Conservation (phyloP, 2,888 invertebrate genomes). For the Hydriomena furcata region DNA sequence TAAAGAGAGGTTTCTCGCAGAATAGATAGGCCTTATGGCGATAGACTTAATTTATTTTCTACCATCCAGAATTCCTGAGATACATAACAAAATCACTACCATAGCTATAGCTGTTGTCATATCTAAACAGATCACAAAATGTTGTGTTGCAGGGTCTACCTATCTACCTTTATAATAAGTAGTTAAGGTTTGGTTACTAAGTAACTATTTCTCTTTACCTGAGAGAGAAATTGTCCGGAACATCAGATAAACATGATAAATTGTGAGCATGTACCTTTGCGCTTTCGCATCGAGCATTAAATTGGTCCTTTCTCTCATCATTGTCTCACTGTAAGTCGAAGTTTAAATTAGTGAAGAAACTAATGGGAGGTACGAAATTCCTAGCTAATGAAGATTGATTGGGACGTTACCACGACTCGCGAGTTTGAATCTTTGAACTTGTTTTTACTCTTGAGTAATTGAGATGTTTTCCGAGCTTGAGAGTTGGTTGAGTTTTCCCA, state of each 20-base stretch:
- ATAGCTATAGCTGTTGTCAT: too few relatives aligned
- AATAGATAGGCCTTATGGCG: too few relatives aligned
- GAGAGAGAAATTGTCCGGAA: conserved; percentile 45
- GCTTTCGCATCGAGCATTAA: conserved; percentile 50
- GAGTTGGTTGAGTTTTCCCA: too few relatives aligned
- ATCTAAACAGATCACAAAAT: too few relatives aligned
- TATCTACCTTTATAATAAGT: too few relatives aligned
- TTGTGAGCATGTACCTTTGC: conserved; percentile 52
- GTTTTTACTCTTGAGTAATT: not conserved
- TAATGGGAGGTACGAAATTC: conserved; percentile 19
- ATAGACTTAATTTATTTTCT: too few relatives aligned
- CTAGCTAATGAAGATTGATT: conserved; percentile 30
- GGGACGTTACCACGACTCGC: not conserved
- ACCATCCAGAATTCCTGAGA: too few relatives aligned
- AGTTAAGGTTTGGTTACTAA: too few relatives aligned
- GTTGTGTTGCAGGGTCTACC: too few relatives aligned
- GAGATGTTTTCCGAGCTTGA: not conserved
- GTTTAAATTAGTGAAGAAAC: conserved; percentile 31
- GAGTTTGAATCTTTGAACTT: conserved; percentile 4
- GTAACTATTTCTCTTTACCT: conserved; percentile 45
- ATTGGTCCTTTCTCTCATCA: conserved; percentile 56
- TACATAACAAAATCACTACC: too few relatives aligned
- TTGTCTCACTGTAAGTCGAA: conserved; percentile 41
- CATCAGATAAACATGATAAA: conserved; percentile 66
- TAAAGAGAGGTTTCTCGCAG: too few relatives aligned